phyloP scores from a whole-genome alignment of 2,888 invertebrate genomes.

The Disparrhopalites patrizii region DNA sequence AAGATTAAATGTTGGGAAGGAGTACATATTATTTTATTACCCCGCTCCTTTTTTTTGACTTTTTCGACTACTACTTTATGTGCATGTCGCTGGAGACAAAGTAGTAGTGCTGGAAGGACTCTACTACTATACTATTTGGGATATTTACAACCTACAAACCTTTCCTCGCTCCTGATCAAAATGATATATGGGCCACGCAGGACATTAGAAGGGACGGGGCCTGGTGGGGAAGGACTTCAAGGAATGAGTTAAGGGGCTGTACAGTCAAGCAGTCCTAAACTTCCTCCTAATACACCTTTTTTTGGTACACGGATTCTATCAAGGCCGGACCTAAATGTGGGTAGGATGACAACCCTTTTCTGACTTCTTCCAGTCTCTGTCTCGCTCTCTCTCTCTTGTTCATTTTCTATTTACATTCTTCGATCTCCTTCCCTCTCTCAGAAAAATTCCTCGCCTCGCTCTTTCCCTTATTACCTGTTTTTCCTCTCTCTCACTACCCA shows the following conservation, averaged over 20 bases:
- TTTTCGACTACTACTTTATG: neutral
- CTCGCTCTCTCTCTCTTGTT: too few relatives aligned
- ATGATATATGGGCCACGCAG: conserved; percentile 1
- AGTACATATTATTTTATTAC: neutral
- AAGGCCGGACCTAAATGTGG: too few relatives aligned
- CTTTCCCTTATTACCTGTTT: too few relatives aligned
- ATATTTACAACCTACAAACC: conserved; percentile 18
- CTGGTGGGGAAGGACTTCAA: neutral
- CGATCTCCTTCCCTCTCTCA: too few relatives aligned
- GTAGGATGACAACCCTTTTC: conserved; percentile 20
- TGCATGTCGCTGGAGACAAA: too few relatives aligned
- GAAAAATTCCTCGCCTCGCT: too few relatives aligned
- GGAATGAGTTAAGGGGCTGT: too few relatives aligned
- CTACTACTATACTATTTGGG: neutral
- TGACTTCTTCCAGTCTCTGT: neutral
- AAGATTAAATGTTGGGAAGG: neutral
- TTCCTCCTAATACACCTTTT: too few relatives aligned
- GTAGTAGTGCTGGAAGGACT: too few relatives aligned
- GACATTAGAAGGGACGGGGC: neutral
- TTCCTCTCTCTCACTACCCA: too few relatives aligned
- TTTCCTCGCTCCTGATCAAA: conserved; percentile 23
- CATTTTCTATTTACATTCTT: too few relatives aligned
- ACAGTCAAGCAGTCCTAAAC: conserved; percentile 8
- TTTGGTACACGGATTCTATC: too few relatives aligned
- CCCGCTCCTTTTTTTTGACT: conserved; percentile 1